A percentile compares a stretch with the other conserved stretches of the same genome.
These are phyloP conservation scores for Notarius lentiginosus DNA, from an alignment of 2,113 vertebrate species.

Conservation along the genomic window DNA sequence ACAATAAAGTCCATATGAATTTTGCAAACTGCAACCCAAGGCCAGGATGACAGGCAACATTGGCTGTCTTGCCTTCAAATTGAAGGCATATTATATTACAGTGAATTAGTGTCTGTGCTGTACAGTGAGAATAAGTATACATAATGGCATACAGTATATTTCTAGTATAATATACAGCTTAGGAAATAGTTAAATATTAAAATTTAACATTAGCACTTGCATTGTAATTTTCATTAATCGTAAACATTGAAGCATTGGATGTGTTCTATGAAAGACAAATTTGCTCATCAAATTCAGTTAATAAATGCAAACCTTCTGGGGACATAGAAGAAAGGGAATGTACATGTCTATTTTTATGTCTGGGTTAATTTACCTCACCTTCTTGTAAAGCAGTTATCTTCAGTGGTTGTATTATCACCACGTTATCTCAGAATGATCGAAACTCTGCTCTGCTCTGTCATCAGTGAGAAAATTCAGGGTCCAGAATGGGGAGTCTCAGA, in stretches of 20 bases:
- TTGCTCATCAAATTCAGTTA: slow-evolving; percentile 12
- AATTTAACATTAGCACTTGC: neutral
- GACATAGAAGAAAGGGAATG: neutral
- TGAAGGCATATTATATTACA: neutral
- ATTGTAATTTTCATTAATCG: neutral
- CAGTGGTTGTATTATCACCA: slow-evolving; percentile 61
- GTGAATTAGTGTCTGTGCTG: neutral
- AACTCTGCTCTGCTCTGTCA: slow-evolving; percentile 59
- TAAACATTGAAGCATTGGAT: neutral
- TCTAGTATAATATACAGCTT: neutral
- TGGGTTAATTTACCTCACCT: slow-evolving; percentile 64
- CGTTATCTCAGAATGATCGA: slow-evolving; percentile 59
- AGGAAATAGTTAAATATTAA: neutral
- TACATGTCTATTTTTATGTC: slow-evolving; percentile 57
- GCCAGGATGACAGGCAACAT: neutral
- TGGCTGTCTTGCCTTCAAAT: neutral
- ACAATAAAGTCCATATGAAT: neutral
- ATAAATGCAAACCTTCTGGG: slow-evolving; percentile 24
- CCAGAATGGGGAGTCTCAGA: slow-evolving; percentile 60
- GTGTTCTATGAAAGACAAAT: neutral
- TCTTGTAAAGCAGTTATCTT: slow-evolving; percentile 61
- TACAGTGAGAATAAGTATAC: neutral
- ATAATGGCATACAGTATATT: neutral
- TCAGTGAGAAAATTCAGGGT: slow-evolving; percentile 63
- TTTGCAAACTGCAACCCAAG: neutral